phyloP scores from a whole-genome alignment of 2,888 invertebrate genomes.

The Galerucella nymphaeae region DNA sequence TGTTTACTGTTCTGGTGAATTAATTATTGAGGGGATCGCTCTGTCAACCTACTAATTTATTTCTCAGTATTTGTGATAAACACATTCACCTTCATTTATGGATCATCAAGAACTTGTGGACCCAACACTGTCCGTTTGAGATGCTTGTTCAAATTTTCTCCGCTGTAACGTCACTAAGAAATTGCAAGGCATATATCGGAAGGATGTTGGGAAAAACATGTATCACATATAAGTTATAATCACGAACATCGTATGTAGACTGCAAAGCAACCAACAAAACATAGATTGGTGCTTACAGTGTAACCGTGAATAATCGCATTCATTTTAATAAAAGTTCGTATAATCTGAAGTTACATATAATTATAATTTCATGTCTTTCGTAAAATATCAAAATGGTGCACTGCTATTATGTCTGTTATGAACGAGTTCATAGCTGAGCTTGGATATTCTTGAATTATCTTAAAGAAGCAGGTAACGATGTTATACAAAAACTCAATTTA shows the following conservation, averaged over 20 bases:
- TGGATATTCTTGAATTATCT: background rate
- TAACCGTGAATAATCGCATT: background rate
- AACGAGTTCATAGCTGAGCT: background rate
- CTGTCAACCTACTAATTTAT: no score
- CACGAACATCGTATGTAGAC: background rate
- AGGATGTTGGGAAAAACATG: background rate
- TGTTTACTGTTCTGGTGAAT: no score
- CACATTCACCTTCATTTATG: background rate
- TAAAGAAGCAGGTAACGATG: background rate
- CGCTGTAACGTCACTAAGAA: constrained; percentile 16
- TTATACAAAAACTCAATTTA: background rate
- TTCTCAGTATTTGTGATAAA: no score
- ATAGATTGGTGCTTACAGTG: background rate
- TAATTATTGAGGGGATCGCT: no score
- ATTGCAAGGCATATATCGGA: constrained; percentile 17
- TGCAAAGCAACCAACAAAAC: background rate
- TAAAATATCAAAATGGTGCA: background rate
- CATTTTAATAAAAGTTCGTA: constrained; percentile 1
- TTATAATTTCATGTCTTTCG: constrained; percentile 7
- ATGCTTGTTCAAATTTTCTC: background rate
- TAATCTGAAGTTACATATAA: constrained; percentile 1
- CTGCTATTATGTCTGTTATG: background rate
- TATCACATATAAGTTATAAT: background rate
- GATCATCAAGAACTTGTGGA: background rate
- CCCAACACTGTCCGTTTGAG: background rate